Evolutionary conservation across 2,113 vertebrate species (phyloP).

Genomic region (Oreotrochilus melanogaster): DNA sequence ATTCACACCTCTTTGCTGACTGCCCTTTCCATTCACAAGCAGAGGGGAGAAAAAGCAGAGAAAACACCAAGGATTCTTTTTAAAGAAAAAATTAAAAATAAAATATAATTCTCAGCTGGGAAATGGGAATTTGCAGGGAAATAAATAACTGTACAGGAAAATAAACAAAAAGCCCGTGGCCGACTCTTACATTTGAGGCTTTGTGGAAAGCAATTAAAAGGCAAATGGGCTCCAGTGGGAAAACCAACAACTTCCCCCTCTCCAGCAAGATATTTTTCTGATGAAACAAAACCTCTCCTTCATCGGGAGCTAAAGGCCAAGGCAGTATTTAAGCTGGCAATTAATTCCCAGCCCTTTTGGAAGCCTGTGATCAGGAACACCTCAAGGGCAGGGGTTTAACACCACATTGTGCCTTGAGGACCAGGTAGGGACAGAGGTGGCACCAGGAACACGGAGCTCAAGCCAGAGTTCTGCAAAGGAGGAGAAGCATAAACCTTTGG

Average conservation of each 20-base stretch:
- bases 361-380: not conserved
- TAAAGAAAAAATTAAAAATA: not conserved
- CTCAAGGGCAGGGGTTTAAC: not conserved
- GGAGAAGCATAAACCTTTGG: not conserved
- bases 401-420: fast-evolving
- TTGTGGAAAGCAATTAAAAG: not conserved
- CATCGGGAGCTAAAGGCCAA: constrained; percentile 38
- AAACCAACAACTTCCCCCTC: not conserved
- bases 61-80: not conserved
- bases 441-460: not conserved
- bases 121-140: not conserved
- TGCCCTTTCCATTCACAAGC: not conserved
- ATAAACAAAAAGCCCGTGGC: not conserved
- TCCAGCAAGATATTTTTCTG: not conserved
- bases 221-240: not conserved
- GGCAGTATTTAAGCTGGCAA: constrained; percentile 27
- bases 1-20: constrained; percentile 43
- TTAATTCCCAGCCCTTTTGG: not conserved
- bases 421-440: not conserved
- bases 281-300: constrained; percentile 34
- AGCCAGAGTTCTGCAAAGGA: not conserved
- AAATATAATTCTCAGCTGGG: not conserved
- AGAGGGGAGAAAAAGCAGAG: not conserved
- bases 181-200: not conserved
- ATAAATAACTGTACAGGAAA: not conserved